Evolutionary conservation across 2,888 invertebrate species (phyloP).

Genomic region (Myopa tessellatipennis): DNA sequence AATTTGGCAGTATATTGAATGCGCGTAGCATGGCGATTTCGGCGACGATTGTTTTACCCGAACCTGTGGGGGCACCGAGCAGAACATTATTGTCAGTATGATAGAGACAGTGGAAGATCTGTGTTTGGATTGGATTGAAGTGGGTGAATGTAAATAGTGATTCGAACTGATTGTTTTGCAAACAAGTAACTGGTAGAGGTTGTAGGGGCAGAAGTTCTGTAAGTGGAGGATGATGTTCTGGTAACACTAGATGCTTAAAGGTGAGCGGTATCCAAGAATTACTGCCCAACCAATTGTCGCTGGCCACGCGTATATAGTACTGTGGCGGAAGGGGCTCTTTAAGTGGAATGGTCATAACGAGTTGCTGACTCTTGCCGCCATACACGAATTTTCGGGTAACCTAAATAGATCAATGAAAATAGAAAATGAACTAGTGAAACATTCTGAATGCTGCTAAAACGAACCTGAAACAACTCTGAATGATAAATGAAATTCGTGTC

Average conservation of each 20-base stretch:
- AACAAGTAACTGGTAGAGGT: constrained; percentile 86
- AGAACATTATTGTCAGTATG: constrained; percentile 94
- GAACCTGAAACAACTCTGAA: constrained; percentile 83
- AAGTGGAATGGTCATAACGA: constrained; percentile 96
- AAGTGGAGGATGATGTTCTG: constrained; percentile 91
- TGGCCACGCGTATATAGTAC: constrained; percentile 88
- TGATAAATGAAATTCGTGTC: constrained; percentile 95
- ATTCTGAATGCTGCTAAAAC: constrained; percentile 21
- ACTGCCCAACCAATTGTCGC: constrained; percentile 80
- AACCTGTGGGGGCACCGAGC: constrained; percentile 86
- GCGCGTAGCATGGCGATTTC: constrained; percentile 97
- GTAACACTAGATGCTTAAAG: constrained; percentile 89
- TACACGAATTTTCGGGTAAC: constrained; percentile 72
- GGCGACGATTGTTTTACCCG: constrained; percentile 98
- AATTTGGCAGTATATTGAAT: constrained; percentile 82
- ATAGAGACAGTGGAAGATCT: constrained; percentile 96
- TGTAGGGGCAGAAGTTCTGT: constrained; percentile 92
- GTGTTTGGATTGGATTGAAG: constrained; percentile 99
- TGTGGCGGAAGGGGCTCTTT: constrained; percentile 91
- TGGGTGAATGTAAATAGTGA: constrained; percentile 89
- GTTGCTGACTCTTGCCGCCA: constrained; percentile 79
- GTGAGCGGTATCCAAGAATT: constrained; percentile 74
- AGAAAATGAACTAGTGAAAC: background rate
- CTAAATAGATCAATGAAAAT: constrained; percentile 32
- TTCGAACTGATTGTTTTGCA: constrained; percentile 83